Evolutionary conservation across 2,113 vertebrate species (phyloP).

Genomic region (Eptatretus burgeri): DNA sequence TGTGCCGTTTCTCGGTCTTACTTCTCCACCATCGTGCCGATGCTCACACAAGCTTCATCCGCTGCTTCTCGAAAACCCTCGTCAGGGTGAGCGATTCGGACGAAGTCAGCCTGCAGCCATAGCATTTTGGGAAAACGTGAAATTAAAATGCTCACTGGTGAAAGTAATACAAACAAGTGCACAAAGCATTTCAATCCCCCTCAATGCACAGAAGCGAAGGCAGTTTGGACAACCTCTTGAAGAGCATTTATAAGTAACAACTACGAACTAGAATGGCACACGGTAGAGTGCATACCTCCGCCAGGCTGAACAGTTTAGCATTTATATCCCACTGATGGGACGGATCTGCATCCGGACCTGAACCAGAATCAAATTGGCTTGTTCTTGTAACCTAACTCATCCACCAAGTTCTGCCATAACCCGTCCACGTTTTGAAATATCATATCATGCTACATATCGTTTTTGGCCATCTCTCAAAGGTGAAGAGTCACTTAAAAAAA

Average conservation of each 20-base stretch:
- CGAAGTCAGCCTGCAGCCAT: conserved; percentile 49
- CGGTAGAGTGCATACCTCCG: too few species aligned
- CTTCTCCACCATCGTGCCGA: conserved; percentile 76
- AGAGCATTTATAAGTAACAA: neutral
- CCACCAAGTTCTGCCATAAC: too few species aligned
- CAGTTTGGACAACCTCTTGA: neutral
- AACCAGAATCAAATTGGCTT: too few species aligned
- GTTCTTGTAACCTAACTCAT: too few species aligned
- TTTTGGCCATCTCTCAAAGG: too few species aligned
- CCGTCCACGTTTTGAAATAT: too few species aligned
- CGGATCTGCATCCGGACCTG: too few species aligned
- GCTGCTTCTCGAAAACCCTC: conserved; percentile 51
- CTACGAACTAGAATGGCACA: neutral
- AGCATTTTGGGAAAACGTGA: neutral
- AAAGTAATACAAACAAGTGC: neutral
- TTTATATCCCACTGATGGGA: too few species aligned
- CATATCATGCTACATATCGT: too few species aligned
- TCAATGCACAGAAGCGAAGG: neutral
- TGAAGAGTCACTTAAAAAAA: too few species aligned
- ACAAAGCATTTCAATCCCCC: neutral
- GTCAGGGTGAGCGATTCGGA: conserved; percentile 72
- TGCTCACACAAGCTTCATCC: conserved; percentile 50
- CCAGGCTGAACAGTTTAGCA: too few species aligned
- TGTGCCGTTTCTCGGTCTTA: conserved; percentile 14
- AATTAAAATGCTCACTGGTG: neutral